phyloP scores from a whole-genome alignment of 2,888 invertebrate genomes.

The Drosophila fulvimacula region DNA sequence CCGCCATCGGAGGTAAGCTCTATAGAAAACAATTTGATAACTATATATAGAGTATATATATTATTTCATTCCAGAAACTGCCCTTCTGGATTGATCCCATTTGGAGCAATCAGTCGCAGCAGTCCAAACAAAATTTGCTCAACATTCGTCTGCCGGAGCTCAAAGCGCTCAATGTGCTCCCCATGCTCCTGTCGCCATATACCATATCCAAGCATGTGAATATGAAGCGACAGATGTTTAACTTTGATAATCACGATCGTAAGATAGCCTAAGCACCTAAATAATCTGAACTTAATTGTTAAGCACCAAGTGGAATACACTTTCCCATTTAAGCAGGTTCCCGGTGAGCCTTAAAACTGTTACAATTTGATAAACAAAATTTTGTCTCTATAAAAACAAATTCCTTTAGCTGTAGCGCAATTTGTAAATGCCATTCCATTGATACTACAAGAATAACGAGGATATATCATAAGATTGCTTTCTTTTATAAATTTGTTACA shows the following conservation, averaged over 20 bases:
- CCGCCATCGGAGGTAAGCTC: slow-evolving; percentile 77
- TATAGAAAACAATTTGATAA: not conserved
- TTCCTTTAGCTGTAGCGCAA: slow-evolving; percentile 13
- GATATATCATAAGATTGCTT: slow-evolving; percentile 22
- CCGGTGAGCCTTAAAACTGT: slow-evolving; percentile 38
- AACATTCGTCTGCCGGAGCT: slow-evolving; percentile 83
- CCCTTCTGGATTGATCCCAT: slow-evolving; percentile 85
- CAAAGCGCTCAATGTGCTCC: slow-evolving; percentile 78
- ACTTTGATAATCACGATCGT: slow-evolving; percentile 83
- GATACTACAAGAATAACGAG: slow-evolving; percentile 15
- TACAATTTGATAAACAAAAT: slow-evolving; percentile 20
- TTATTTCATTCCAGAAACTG: slow-evolving; percentile 70
- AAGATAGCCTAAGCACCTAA: slow-evolving; percentile 79
- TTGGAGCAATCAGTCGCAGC: slow-evolving; percentile 77
- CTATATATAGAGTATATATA: not conserved
- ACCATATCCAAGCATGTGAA: slow-evolving; percentile 84
- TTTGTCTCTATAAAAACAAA: slow-evolving; percentile 4
- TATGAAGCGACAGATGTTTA: slow-evolving; percentile 82
- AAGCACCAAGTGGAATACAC: not conserved
- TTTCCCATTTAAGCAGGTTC: slow-evolving; percentile 14
- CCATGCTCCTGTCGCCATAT: slow-evolving; percentile 83
- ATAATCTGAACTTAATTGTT: slow-evolving; percentile 5
- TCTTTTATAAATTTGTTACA: slow-evolving; percentile 56
- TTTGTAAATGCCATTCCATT: slow-evolving; percentile 25
- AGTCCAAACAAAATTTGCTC: slow-evolving; percentile 62